A percentile compares a stretch with the other conserved stretches of the same genome.
These are phyloP conservation scores for Drosophila anomelani DNA, from an alignment of 2,888 invertebrate species.

Conservation along the genomic window DNA sequence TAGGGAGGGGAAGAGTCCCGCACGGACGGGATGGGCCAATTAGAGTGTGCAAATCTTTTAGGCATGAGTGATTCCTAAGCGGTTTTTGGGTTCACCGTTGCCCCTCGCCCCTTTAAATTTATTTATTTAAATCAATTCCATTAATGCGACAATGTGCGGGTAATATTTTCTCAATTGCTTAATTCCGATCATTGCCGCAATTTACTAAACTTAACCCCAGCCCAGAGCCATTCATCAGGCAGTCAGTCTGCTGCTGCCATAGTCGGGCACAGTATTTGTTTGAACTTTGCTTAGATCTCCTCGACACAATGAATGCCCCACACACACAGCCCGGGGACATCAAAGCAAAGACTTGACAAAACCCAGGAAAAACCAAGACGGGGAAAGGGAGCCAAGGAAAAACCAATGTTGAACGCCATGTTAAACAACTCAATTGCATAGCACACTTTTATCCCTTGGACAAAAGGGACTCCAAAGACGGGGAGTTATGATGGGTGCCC, in stretches of 20 bases:
- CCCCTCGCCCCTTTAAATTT: conserved; percentile 55
- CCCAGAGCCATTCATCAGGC: no score
- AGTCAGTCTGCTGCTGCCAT: not conserved
- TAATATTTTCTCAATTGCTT: conserved; percentile 33
- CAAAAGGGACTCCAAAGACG: conserved; percentile 55
- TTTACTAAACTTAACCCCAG: conserved; percentile 40
- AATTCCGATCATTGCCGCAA: conserved; percentile 32
- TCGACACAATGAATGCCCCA: conserved; percentile 23
- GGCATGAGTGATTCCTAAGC: conserved; percentile 71
- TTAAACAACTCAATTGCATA: conserved; percentile 75
- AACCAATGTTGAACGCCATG: conserved; percentile 70
- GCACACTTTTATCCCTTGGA: conserved; percentile 57
- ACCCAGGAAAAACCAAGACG: conserved; percentile 5
- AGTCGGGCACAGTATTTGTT: conserved; percentile 19
- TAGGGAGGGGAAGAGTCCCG: conserved; percentile 19
- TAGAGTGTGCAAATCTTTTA: conserved; percentile 76
- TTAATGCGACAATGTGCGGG: conserved; percentile 59
- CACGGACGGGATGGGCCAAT: conserved; percentile 58
- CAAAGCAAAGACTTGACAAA: conserved; percentile 32
- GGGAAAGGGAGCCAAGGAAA: conserved; percentile 5
- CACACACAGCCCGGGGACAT: conserved; percentile 26
- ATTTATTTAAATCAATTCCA: conserved; percentile 75
- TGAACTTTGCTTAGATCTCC: conserved; percentile 46
- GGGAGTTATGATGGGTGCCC: conserved; percentile 48
- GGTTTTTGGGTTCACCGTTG: conserved; percentile 56